Percentiles rank a stretch among this genome's conserved stretches.
phyloP scores from a whole-genome alignment of 2,888 invertebrate species.

The Lepidochrysops patricia region DNA sequence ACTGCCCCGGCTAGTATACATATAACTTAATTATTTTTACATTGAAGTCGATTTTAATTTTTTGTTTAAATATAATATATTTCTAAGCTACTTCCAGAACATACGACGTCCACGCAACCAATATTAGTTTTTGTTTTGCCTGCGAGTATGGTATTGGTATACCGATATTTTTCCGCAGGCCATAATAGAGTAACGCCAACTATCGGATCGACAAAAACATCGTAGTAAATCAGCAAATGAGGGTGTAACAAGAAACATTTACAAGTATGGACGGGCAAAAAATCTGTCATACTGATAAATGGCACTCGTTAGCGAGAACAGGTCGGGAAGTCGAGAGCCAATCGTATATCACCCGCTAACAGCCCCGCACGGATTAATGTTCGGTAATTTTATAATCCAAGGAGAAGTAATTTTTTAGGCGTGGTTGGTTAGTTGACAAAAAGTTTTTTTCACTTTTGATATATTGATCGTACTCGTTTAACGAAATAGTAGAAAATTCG shows the following conservation, averaged over 20 bases:
- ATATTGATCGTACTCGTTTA: neutral
- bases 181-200: neutral
- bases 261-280: constrained; percentile 19
- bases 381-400: constrained; percentile 33
- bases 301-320: constrained; percentile 56
- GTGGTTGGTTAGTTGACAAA: neutral
- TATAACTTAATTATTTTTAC: no score
- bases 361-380: constrained; percentile 46
- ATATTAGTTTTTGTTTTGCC: no score
- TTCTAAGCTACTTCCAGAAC: no score
- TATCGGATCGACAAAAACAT: neutral
- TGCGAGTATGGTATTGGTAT: no score
- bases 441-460: neutral
- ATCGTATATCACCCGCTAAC: constrained; percentile 54
- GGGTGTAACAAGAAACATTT: constrained; percentile 7
- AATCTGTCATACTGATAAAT: constrained; percentile 42
- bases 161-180: no score
- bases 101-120: no score
- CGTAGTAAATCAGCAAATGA: neutral
- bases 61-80: no score
- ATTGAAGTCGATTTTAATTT: no score
- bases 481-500: no score
- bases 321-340: constrained; percentile 45
- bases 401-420: neutral
- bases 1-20: no score